Percentiles rank a stretch among this genome's conserved stretches.
Conservation (phyloP, 2,888 invertebrate species). For the Pseudeuparius sepicola region DNA sequence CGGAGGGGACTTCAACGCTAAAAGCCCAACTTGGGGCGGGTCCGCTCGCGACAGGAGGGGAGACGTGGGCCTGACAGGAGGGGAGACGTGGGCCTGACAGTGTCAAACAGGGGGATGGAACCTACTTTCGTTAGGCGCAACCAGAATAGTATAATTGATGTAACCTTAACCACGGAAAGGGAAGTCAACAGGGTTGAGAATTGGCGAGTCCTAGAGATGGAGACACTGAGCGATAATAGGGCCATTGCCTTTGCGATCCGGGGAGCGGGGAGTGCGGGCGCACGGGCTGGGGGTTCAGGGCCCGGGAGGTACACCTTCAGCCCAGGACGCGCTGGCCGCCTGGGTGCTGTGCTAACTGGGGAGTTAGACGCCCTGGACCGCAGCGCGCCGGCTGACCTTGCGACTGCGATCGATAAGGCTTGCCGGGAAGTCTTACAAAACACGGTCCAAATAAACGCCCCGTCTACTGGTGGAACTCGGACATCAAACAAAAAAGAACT, state of each 20-base stretch:
- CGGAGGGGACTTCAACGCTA: slow-evolving; percentile 18
- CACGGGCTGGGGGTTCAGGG: too few relatives aligned
- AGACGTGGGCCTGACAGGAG: slow-evolving; percentile 16
- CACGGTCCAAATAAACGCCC: slow-evolving; percentile 4
- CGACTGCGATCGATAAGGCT: slow-evolving; percentile 9
- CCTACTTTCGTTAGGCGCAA: slow-evolving; percentile 15
- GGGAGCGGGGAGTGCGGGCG: too few relatives aligned
- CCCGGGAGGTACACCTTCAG: too few relatives aligned
- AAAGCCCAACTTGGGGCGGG: slow-evolving; percentile 15
- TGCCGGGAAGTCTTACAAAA: slow-evolving; percentile 8
- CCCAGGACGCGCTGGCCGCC: too few relatives aligned
- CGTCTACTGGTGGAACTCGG: slow-evolving; percentile 19
- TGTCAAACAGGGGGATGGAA: slow-evolving; percentile 12
- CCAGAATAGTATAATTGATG: slow-evolving; percentile 12
- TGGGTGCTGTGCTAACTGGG: too few relatives aligned
- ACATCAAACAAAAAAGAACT: too few relatives aligned
- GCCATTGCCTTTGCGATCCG: slow-evolving; percentile 8
- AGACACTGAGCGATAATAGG: slow-evolving; percentile 17
- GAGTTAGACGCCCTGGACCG: too few relatives aligned
- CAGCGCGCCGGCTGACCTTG: too few relatives aligned
- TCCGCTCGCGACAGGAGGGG: slow-evolving; percentile 12
- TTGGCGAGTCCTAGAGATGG: slow-evolving; percentile 13
- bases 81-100: slow-evolving; percentile 10
- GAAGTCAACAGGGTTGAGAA: slow-evolving; percentile 3
- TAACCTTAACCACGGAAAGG: slow-evolving; percentile 9